Base-by-base conservation (phyloP, 2,888 invertebrate species). In the Trissolcus japonicus region DNA sequence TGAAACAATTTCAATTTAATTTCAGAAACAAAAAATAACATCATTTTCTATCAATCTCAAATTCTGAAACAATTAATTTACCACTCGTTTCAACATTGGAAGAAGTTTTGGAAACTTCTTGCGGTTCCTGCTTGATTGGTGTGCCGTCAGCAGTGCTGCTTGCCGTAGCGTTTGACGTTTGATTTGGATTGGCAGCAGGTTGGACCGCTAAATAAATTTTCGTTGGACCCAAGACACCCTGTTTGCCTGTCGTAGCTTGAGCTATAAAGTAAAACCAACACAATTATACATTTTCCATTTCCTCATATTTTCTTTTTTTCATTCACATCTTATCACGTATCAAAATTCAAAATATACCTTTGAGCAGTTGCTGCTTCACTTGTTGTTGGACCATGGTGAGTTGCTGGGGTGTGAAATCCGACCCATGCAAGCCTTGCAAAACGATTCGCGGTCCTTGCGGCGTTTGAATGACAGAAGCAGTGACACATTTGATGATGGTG, bases 121-220 rank as follows among this genome's bases (percentile, higher is more conserved):
- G 83, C 7, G 79, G 79, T 41, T 80, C 84, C 59, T 79, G 77
- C 72, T 83, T 85, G 1, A 79, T 25, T 4, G 81, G 65, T 17
- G 76, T 63, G 35, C 76, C 4, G 2, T 46, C 46, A n/a, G 57
- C 51, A 19, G 69, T 62, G 21, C 60, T 13, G 40, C 50, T 25
- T n/a, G 69, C 41, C 4, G 84, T 59, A n/a, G 83, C 80, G 13
- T 72, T 79, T 17, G 82, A 19, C 35, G 56, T n/a, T 57, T 79
- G 80, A 43, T 57, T 80, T 7, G 35, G 9, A 35, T 35, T 35
- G 11, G 76, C 84, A 60, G 93, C 90, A n/a, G 96, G 95, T 86
- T 95, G 95, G 63, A 96, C 95, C 0, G 95, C 95, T 73, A 96
- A 89, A 86, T 95, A 96, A 86, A 96, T 95, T 90, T 95, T 96